Base-by-base conservation (phyloP, 2,113 vertebrate genomes). In the Catagonus wagneri region DNA sequence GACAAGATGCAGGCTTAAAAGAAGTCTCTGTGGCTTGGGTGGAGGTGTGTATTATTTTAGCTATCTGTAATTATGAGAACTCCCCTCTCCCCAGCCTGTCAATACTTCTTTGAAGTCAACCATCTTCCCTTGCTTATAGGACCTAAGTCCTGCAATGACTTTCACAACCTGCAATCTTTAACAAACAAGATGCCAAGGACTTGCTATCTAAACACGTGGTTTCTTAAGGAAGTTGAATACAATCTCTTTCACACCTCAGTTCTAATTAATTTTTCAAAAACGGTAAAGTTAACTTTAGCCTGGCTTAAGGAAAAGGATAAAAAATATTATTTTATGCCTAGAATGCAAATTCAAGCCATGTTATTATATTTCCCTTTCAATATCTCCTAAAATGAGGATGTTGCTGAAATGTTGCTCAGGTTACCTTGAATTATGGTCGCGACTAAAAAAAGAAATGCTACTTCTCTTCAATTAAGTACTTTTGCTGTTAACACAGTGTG, bases 191-290 rank as follows among this genome's bases (percentile, higher is more conserved):
- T 4, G 6, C 13, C 50, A 83, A 90, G 44, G 22, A 90, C 76
- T 68, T 68, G 44, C 54, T 54, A 44, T 60, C 72, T 92, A 76
- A 83, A 85, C 29, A 58, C 20, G 13, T 34, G 88, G 68, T 81
- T 95, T 95, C 56, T 52, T 44, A 87, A 32, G 8, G 60, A 96
- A 76, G 39, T 1, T 66, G 75, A 94, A 85, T 39, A 89, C 34
- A 89, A 94, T 50, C 5, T 3, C 1, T 95, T 74, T 7, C n/a
- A 74, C 3, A 83, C 83, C 65, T 83, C 60, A 61, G 75, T 68
- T 60, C 32, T 54, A 94, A 34, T 83, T 29, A 63, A 80, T 85
- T 65, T 66, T 54, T 93, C 80, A 22, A 90, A 39, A 71, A 84
- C 1, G 76, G 60, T 63, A 85, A 93, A 58, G 13, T 93, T 85